These are phyloP conservation scores for Pedetes capensis DNA, from an alignment of 2,113 vertebrate genomes.

Conservation along the genomic window DNA sequence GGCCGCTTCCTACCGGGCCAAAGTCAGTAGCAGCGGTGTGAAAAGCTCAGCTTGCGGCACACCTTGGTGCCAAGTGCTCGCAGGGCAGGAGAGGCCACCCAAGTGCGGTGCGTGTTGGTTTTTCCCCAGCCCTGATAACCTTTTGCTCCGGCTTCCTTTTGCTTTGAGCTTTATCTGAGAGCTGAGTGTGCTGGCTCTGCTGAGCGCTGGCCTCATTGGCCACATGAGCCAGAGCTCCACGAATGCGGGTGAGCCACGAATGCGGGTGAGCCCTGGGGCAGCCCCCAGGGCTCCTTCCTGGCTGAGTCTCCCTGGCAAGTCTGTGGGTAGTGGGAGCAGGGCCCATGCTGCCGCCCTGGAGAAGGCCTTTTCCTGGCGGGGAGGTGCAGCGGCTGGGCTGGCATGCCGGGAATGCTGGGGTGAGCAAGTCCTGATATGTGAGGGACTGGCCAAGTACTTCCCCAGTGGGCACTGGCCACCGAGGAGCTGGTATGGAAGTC, in stretches of 20 bases:
- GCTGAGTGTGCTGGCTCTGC: not conserved
- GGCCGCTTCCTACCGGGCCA: not conserved
- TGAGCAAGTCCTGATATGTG: no score
- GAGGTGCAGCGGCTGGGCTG: fast-evolving
- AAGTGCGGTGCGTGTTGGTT: not conserved
- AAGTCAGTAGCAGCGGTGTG: not conserved
- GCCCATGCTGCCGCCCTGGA: fast-evolving
- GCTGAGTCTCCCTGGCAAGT: not conserved
- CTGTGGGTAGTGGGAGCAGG: fast-evolving
- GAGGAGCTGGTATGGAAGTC: not conserved
- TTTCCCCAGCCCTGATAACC: not conserved
- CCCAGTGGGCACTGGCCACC: no score
- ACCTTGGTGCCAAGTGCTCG: fast-evolving
- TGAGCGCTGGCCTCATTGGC: no score
- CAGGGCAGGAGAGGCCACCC: not conserved
- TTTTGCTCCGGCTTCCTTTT: slow-evolving; percentile 22
- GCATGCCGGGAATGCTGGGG: not conserved
- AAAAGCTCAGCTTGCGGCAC: fast-evolving
- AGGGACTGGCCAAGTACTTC: not conserved
- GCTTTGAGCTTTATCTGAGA: not conserved
- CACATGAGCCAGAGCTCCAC: fast-evolving
- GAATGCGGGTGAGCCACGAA: not conserved
- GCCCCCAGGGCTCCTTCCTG: not conserved
- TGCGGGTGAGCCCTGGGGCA: not conserved
- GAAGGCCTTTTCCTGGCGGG: not conserved